These are phyloP conservation scores for Azemiops feae DNA, from an alignment of 2,113 vertebrate species.

Conservation along the genomic window DNA sequence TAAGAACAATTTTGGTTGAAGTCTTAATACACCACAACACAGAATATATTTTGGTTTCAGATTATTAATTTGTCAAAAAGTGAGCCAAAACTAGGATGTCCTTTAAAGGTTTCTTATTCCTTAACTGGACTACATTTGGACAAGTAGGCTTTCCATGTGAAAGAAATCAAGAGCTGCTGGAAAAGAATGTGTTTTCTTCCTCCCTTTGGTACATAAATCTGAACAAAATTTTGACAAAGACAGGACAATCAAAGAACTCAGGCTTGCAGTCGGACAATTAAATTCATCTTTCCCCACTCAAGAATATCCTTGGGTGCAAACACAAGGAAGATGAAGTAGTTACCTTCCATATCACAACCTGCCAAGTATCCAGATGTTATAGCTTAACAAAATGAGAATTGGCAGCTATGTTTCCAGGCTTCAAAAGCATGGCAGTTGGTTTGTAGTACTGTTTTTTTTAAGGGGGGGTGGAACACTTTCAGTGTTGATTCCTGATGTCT, in stretches of 20 bases:
- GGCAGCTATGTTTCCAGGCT: slow-evolving; percentile 38
- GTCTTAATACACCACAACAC: slow-evolving; percentile 22
- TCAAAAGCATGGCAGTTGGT: not conserved
- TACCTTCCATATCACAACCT: slow-evolving; percentile 33
- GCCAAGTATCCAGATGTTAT: slow-evolving; percentile 54
- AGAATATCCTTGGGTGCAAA: slow-evolving; percentile 32
- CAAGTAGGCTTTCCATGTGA: slow-evolving; percentile 57
- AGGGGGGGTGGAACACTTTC: not conserved
- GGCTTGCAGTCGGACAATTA: slow-evolving; percentile 39
- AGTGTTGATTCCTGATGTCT: not conserved
- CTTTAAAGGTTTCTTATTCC: slow-evolving; percentile 35
- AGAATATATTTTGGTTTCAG: slow-evolving; percentile 24
- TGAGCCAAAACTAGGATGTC: slow-evolving; percentile 15
- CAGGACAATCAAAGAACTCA: slow-evolving; percentile 48
- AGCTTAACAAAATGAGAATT: slow-evolving; percentile 2
- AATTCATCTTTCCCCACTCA: slow-evolving; percentile 33
- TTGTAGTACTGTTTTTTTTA: not conserved
- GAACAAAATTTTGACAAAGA: slow-evolving; percentile 62
- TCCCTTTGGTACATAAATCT: slow-evolving; percentile 52
- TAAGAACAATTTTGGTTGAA: slow-evolving; percentile 35
- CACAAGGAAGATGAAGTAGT: slow-evolving; percentile 39
- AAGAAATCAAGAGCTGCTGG: slow-evolving; percentile 65
- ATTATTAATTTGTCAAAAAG: slow-evolving; percentile 52
- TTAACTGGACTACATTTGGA: slow-evolving; percentile 41
- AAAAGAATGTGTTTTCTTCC: slow-evolving; percentile 44